These are phyloP conservation scores for Colletes gigas DNA, from an alignment of 1,140 invertebrate genomes.

Conservation along the genomic window DNA sequence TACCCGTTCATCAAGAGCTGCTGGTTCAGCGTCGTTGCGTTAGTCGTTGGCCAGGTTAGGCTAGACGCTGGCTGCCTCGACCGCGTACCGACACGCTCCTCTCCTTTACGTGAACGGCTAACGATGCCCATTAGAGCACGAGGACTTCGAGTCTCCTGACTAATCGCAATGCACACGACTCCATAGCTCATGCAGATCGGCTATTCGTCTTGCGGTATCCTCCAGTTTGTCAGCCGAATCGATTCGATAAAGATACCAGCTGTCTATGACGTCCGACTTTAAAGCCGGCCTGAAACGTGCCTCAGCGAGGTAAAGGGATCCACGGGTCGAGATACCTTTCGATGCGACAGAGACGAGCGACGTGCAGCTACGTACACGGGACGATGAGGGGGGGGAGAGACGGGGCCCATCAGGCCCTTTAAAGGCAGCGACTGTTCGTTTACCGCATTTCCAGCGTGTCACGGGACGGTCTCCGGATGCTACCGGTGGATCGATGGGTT, in stretches of 20 bases:
- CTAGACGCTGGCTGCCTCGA: not conserved
- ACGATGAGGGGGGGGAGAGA: constrained; percentile 1
- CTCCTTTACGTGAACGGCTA: constrained; percentile 71
- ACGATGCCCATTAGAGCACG: constrained; percentile 80
- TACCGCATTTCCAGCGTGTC: constrained; percentile 64
- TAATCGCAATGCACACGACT: constrained; percentile 77
- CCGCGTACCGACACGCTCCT: constrained; percentile 60
- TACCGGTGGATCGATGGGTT: constrained; percentile 51
- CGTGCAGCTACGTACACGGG: constrained; percentile 32
- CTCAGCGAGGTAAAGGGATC: constrained; percentile 1
- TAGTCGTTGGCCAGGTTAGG: constrained; percentile 45
- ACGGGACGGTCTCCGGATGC: constrained; percentile 53
- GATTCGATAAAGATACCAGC: constrained; percentile 79
- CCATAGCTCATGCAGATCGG: constrained; percentile 78
- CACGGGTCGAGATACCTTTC: constrained; percentile 36
- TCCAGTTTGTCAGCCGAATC: constrained; percentile 79
- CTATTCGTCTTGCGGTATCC: constrained; percentile 77
- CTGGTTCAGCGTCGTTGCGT: constrained; percentile 7
- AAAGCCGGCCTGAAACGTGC: constrained; percentile 38
- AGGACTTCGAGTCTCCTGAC: constrained; percentile 72
- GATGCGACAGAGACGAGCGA: constrained; percentile 39
- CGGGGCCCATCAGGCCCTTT: constrained; percentile 64
- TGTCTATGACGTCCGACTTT: constrained; percentile 69
- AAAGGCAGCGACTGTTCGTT: constrained; percentile 72
- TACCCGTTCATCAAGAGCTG: constrained; percentile 35